Base-by-base conservation (phyloP, 2,113 vertebrate species). In the Callionymus lyra region DNA sequence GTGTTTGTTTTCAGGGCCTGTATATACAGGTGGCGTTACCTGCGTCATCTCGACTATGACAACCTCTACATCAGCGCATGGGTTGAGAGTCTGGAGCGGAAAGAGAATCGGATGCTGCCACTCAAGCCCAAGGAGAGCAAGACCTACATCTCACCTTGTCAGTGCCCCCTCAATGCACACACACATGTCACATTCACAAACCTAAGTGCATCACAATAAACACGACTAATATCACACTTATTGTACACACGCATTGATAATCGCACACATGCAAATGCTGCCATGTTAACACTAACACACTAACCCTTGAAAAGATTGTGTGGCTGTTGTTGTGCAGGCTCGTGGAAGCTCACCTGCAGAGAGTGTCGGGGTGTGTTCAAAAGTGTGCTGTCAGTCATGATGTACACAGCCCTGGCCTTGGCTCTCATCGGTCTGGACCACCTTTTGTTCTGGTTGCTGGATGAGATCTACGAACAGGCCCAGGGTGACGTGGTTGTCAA, bases 391-490 rank as follows among this genome's bases (percentile, higher is more conserved):
- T 51, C 42, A 0, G 59, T 90, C 5, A 27, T 85, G 16, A 80
- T 56, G 6, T 84, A 90, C 1, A 6, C 85, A 11, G 15, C 86
- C 9, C 21, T 88, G 0, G 80, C 82, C 1, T 0, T 80, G 9
- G 12, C 90, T 47, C 48, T 93, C 14, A 57, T 94, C 44, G 64
- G 72, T 5, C 63, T 90, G 1, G 93, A 98, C 71, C 89, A 88
- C 9, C 42, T 87, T 6, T 68, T 94, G 41, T 98, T 88, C 82
- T 98, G 93, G 91, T 53, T 91, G 1, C 83, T 97, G 0, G 90
- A 91, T 44, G 70, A 93, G 57, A 69, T 93, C 44, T 82, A 80
- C 17, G 70, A 89, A 34, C 85, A 86, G 15, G 72, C 90, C 39
- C 82, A 65, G 0, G 82, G 58, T 0, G 91, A 93, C 46, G 63